A percentile compares a stretch with the other conserved stretches of the same genome.
These are phyloP conservation scores for Phyllostomus hastatus DNA, from an alignment of 2,113 vertebrate genomes.

Conservation along the genomic window DNA sequence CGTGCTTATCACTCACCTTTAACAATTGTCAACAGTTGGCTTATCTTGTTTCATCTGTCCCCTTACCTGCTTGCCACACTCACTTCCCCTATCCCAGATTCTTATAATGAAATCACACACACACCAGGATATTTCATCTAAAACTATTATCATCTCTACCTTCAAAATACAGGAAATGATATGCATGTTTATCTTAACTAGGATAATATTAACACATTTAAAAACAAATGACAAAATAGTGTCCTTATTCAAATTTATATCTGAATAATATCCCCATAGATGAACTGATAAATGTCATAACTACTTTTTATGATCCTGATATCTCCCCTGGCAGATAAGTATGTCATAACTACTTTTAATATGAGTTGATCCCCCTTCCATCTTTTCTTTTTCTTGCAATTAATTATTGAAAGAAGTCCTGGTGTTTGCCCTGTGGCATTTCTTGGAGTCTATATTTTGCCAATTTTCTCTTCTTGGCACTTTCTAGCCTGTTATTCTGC, in stretches of 20 bases:
- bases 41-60: background rate
- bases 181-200: background rate
- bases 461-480: background rate
- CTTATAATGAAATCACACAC: background rate
- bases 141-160: background rate
- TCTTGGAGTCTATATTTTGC: background rate
- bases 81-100: background rate
- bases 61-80: background rate
- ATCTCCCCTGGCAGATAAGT: too few relatives aligned
- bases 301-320: too few relatives aligned
- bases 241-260: background rate
- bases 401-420: background rate
- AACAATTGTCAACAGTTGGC: background rate
- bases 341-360: background rate
- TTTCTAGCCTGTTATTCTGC: background rate
- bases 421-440: background rate
- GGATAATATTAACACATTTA: background rate
- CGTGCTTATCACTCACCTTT: background rate
- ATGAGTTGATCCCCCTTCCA: background rate
- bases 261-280: background rate
- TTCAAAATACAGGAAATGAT: background rate
- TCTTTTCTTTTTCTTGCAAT: background rate
- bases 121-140: background rate
- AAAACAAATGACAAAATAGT: background rate
- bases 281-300: background rate